Evolutionary conservation across 2,888 invertebrate species (phyloP), one percentile per base, ranked within the genome.

Genomic region (Frankliniella intonsa): DNA sequence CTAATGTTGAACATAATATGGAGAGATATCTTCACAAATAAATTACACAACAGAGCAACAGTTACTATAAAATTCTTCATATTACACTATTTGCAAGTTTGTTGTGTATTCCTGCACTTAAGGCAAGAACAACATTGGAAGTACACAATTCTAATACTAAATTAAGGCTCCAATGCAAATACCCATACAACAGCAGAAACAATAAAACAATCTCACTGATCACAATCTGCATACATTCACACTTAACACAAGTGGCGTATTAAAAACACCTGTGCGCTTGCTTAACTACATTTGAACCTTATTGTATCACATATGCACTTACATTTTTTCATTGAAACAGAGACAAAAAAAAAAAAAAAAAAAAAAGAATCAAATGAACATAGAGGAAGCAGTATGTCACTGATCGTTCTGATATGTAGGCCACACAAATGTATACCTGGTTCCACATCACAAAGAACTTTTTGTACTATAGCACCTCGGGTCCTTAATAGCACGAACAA

Each of bases 41-140:
- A 76, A 76, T 76, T 76, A 76, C 69, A 76, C 69, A 76, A 76
- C 69, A 76, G 69, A 76, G 69, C 69, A 76, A 76, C 69, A 76
- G 69, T 76, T 76, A 10, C 69, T 76, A 76, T 76, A 76, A 76
- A 76, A 76, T 22, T 76, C 25, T 76, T 76, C 69, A 76, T 25
- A 76, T 76, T 76, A 76, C 69, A 76, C 69, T 76, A 76, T 76
- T 25, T 76, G 69, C 69, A 76, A 76, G 69, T 76, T 76, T 76
- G 69, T 76, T 76, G 69, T 76, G 69, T 76, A 76, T 76, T 25
- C 69, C 69, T 76, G 69, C 69, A 76, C 69, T 25, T 12, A 12
- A 25, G 69, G 69, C 69, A 76, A 22, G 69, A 76, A 76, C 22
- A 76, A 76, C 69, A 76, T 76, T 76, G 69, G 69, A 76, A 76